Base-by-base conservation (phyloP, 2,888 invertebrate genomes). In the Calameuta idolon region DNA sequence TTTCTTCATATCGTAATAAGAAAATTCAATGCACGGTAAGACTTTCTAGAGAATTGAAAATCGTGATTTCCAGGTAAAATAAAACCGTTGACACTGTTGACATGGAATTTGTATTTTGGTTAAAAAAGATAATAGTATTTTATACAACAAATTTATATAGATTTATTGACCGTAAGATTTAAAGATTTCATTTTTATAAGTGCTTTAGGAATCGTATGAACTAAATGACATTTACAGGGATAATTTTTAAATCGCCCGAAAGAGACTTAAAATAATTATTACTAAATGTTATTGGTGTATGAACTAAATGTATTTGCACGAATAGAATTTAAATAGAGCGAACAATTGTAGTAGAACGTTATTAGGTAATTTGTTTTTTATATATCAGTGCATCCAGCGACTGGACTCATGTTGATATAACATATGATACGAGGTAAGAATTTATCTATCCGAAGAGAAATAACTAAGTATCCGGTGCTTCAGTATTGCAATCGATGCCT, bases 111-210 rank as follows among this genome's bases (percentile, higher is more conserved):
- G 9, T 55, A 55, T 55, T 1, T 23, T 55, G 55, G 55, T 1
- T 55, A 23, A 23, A 55, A 55, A 9, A 9, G 23, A 55, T 2
- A 55, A 23, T 55, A n/a, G 12, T 3, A 31, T 71, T 71, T 71
- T 71, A 9, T 71, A 71, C 71, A 34, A 71, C 71, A 71, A 71
- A 71, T 71, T 71, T 71, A 33, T 71, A 31, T 33, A 5, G 15
- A 34, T 71, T 71, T 71, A 71, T 71, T 71, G 71, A 71, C 71
- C 34, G 31, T 34, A 34, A 71, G 31, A 71, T 12, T 71, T 71
- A 34, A 71, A 71, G 12, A 23, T 31, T 71, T 33, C 55, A 55
- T 55, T 33, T 71, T 71, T 71, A 71, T 71, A 71, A 71, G 31
- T 71, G 31, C 31, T 71, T 71, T 71, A 31, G 34, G 30, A 71